Evolutionary conservation across 2,888 invertebrate genomes (phyloP).

Genomic region (Galeopsomyia nigrocyanea): DNA sequence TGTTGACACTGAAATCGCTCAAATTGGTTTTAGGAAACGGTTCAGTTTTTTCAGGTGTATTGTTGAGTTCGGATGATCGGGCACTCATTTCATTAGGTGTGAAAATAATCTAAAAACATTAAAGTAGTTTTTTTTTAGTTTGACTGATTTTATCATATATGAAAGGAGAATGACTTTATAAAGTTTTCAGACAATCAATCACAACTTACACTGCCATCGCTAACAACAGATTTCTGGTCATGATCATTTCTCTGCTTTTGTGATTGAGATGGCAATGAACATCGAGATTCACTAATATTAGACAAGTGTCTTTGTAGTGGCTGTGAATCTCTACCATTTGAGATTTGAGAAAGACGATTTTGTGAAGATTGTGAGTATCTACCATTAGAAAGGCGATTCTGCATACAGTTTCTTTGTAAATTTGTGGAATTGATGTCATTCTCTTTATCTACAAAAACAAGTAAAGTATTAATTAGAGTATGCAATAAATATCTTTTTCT

Average conservation of each 20-base stretch:
- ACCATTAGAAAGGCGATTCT: conserved; percentile 6
- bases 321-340: not conserved
- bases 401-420: conserved; percentile 22
- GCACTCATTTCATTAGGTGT: conserved; percentile 63
- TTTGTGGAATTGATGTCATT: conserved; percentile 57
- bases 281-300: not conserved
- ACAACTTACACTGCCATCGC: conserved; percentile 51
- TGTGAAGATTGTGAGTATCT: conserved; percentile 10
- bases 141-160: no score
- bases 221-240: conserved; percentile 43
- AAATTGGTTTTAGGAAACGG: conserved; percentile 46
- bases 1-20: conserved; percentile 57
- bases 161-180: no score
- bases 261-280: not conserved
- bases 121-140: not conserved
- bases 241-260: not conserved
- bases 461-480: conserved; percentile 5
- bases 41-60: conserved; percentile 50
- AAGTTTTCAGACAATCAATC: not conserved
- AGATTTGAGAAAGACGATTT: not conserved
- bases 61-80: conserved; percentile 60
- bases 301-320: not conserved
- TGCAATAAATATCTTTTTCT: not conserved
- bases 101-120: conserved; percentile 57
- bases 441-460: conserved; percentile 54